phyloP scores from a whole-genome alignment of 1,140 invertebrate species.

The Euborellia annulipes region DNA sequence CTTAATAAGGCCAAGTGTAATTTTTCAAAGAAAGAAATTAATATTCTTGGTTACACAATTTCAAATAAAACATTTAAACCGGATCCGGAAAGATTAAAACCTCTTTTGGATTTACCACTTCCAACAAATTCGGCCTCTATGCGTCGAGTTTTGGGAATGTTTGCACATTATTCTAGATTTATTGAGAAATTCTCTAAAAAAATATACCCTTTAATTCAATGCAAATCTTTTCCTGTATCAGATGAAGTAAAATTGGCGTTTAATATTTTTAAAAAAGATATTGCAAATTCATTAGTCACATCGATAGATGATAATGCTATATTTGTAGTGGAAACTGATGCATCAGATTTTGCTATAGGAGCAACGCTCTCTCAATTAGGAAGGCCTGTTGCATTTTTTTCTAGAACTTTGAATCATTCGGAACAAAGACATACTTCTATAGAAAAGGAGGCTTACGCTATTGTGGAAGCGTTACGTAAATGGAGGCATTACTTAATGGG shows the following conservation, averaged over 20 bases:
- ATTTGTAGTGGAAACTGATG: background rate
- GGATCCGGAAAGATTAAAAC: background rate
- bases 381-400: background rate
- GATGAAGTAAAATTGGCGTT: background rate
- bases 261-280: background rate
- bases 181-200: background rate
- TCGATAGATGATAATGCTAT: background rate
- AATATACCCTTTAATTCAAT: background rate
- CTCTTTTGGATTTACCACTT: background rate
- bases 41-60: background rate
- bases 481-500: background rate
- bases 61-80: background rate
- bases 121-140: background rate
- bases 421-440: background rate
- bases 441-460: too few relatives aligned
- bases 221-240: background rate
- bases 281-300: background rate
- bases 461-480: background rate
- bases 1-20: background rate
- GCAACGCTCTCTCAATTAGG: background rate
- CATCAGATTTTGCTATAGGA: background rate
- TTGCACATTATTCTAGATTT: background rate
- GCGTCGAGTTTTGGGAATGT: too few relatives aligned
- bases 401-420: background rate
- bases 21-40: background rate